Evolutionary conservation across 1,140 invertebrate species (phyloP).

Genomic region (Pentalonia nigronervosa): DNA sequence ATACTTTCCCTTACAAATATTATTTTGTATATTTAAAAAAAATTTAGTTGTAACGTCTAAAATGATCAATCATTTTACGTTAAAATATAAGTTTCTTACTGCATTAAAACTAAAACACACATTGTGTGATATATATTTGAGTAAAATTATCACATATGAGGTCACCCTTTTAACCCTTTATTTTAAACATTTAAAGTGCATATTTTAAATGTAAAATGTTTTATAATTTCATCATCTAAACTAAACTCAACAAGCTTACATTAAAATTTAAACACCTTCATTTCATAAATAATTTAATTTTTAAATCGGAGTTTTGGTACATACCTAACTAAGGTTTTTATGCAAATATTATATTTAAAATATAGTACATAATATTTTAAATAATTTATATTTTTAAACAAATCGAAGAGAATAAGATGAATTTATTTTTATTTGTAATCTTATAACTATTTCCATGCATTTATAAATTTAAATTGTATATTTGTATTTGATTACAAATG

Average conservation of each 20-base stretch:
- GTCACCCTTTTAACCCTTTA: neutral
- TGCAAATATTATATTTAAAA: neutral
- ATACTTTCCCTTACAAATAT: neutral
- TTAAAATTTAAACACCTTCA: neutral
- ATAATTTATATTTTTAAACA: neutral
- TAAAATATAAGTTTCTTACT: neutral
- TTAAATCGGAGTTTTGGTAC: neutral
- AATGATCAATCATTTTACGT: neutral
- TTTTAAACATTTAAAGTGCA: neutral
- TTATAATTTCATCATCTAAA: conserved; percentile 7
- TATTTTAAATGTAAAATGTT: neutral
- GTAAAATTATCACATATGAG: neutral
- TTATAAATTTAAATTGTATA: neutral
- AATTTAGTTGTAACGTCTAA: neutral
- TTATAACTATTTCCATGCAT: neutral
- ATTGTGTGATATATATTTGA: neutral
- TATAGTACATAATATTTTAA: neutral
- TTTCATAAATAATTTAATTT: neutral
- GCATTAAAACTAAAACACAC: neutral
- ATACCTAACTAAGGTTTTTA: neutral
- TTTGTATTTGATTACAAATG: neutral
- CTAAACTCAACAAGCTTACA: neutral
- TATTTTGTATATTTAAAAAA: neutral
- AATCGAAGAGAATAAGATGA: neutral
- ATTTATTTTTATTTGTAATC: neutral